phyloP scores from a whole-genome alignment of 2,888 invertebrate species.

The Trichogramma dendrolimi region DNA sequence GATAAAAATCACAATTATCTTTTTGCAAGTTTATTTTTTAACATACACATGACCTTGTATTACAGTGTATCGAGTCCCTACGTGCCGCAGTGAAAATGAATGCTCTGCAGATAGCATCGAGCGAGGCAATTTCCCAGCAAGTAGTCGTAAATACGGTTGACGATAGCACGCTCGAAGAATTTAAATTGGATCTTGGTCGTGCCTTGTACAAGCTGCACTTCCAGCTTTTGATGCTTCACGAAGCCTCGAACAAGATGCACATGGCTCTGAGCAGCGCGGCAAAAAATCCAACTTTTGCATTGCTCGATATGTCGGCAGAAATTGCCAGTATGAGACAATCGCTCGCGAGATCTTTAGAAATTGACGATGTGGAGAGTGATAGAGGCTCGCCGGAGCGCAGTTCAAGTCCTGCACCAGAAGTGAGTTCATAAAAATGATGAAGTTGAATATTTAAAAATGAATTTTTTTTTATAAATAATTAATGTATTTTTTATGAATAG shows the following conservation, averaged over 20 bases:
- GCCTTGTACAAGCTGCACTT: slow-evolving; percentile 89
- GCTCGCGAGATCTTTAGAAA: slow-evolving; percentile 57
- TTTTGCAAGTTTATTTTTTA: background rate
- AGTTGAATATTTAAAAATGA: background rate
- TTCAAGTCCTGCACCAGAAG: slow-evolving; percentile 51
- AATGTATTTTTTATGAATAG: slow-evolving; percentile 35
- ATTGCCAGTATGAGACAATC: slow-evolving; percentile 60
- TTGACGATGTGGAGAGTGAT: slow-evolving; percentile 60
- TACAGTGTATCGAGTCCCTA: background rate
- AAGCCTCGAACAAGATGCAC: slow-evolving; percentile 81
- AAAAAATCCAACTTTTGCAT: slow-evolving; percentile 59
- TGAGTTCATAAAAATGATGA: background rate
- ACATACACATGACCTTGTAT: background rate
- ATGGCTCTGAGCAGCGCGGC: slow-evolving; percentile 62
- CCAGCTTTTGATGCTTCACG: slow-evolving; percentile 82
- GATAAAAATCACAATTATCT: background rate
- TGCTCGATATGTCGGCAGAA: slow-evolving; percentile 63
- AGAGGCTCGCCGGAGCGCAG: slow-evolving; percentile 65
- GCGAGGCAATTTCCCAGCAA: too few relatives aligned
- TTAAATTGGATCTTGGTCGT: slow-evolving; percentile 77
- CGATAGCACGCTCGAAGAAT: slow-evolving; percentile 63
- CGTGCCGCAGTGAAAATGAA: too few relatives aligned
- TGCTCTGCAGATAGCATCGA: too few relatives aligned
- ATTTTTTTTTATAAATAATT: background rate
- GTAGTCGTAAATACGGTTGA: too few relatives aligned